These are phyloP conservation scores for Stomatorhinus ivindoensis DNA, from an alignment of 2,113 vertebrate genomes.

Conservation along the genomic window DNA sequence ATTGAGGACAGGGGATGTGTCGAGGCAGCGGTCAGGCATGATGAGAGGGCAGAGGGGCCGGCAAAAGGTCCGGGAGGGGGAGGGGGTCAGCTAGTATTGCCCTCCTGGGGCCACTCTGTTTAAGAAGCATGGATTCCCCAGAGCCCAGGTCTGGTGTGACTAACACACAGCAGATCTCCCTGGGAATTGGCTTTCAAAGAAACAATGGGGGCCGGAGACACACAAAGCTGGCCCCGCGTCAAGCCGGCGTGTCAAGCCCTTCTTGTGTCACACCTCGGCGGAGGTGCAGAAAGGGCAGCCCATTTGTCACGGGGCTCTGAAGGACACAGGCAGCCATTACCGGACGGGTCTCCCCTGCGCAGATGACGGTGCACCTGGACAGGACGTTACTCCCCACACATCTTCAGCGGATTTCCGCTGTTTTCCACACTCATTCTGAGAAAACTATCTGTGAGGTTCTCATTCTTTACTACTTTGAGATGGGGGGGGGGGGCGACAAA, in stretches of 20 bases:
- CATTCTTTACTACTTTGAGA: not conserved
- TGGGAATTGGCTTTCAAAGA: conserved; percentile 15
- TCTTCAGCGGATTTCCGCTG: not conserved
- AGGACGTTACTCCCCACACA: not conserved
- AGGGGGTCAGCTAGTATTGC: not conserved
- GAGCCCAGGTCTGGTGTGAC: conserved; percentile 7
- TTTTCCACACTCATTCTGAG: not conserved
- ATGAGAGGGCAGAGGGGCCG: not conserved
- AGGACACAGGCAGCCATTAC: not conserved
- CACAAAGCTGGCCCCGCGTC: conserved; percentile 7
- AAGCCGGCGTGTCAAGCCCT: conserved; percentile 3
- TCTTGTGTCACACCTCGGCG: conserved; percentile 6
- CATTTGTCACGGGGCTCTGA: not conserved
- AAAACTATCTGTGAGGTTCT: not conserved
- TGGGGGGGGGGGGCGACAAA: not conserved
- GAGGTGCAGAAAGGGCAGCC: not conserved
- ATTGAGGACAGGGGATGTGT: not conserved
- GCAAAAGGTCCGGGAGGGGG: not conserved
- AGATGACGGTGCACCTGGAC: not conserved
- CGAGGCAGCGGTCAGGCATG: not conserved
- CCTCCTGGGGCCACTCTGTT: not conserved
- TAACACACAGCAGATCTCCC: conserved; percentile 23
- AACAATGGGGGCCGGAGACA: not conserved
- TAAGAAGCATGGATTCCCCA: not conserved
- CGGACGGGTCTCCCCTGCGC: no score